Evolutionary conservation across 2,113 vertebrate species (phyloP), one percentile per base, ranked within the genome.

Genomic region (Pituophis catenifer): DNA sequence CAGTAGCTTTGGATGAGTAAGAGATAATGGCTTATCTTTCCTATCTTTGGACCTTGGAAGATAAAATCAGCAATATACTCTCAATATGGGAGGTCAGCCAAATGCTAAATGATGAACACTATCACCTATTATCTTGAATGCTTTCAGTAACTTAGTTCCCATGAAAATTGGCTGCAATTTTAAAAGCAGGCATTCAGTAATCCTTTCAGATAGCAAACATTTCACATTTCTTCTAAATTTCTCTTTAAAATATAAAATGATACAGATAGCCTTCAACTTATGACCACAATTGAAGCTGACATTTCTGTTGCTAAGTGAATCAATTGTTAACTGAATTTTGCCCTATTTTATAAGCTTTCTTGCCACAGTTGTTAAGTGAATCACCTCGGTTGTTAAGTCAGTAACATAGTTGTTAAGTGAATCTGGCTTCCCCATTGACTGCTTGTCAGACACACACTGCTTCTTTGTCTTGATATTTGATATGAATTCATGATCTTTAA

Each of bases 1-100:
- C 89, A 94, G 89, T 9, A 70, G 86, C 93, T 94, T 50, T 85
- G 5, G 92, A 54, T 90, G 55, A 91, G 70, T 85, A 48, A 92
- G 92, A 57, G 48, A 26, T 94, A 70, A 88, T 59, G 88, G 26
- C n/a, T 44, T 50, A 89, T 95, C 91, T 62, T 93, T 89, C 57
- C 0, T 48, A 65, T 88, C 70, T 94, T 38, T 90, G n/a, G 70
- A 10, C n/a, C 70, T 94, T 48, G 85, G 44, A 89, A 94, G 92
- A 88, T 87, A 48, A 21, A 94, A 93, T 53, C 88, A 87, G 58
- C 12, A 53, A 44, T 8, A 2, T 93, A 53, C 48, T 38, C 88
- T 58, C 75, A 89, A 94, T 0, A 52, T 38, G 0, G 6, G 19
- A 29, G 91, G 86, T 55, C 92, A 55, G 58, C 55, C 15, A 88